phyloP scores from a whole-genome alignment of 2,888 invertebrate genomes.

The Eumacrocentrus americanus region DNA sequence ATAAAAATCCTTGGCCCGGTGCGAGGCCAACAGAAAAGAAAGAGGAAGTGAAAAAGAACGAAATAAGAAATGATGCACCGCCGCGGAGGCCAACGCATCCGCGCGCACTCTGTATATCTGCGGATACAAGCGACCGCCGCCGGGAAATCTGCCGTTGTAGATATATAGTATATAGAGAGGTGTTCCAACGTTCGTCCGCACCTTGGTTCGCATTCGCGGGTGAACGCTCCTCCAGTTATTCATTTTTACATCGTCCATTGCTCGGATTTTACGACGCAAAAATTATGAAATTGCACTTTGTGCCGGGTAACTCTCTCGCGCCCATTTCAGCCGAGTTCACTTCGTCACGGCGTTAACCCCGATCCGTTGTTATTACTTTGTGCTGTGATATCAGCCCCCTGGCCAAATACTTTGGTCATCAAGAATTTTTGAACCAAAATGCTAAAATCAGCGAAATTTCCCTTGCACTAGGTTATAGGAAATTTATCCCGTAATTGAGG shows the following conservation, averaged over 20 bases:
- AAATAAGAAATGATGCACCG: slow-evolving; percentile 22
- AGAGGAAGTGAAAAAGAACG: slow-evolving; percentile 21
- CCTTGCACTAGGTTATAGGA: too few species aligned
- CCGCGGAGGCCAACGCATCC: not conserved
- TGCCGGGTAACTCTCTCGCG: slow-evolving; percentile 27
- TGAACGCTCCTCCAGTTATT: slow-evolving; percentile 59
- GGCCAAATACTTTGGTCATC: too few species aligned
- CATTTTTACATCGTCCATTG: slow-evolving; percentile 60
- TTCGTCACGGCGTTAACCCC: slow-evolving; percentile 13
- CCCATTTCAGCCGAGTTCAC: not conserved
- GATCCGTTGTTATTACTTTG: not conserved
- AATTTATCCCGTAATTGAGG: not conserved
- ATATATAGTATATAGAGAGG: slow-evolving; percentile 12
- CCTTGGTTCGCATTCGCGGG: slow-evolving; percentile 45
- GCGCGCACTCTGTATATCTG: not conserved
- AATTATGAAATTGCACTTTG: slow-evolving; percentile 60
- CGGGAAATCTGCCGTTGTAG: not conserved
- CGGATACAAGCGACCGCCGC: not conserved
- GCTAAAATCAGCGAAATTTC: too few species aligned
- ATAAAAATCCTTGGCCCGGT: slow-evolving; percentile 54
- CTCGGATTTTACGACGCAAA: slow-evolving; percentile 60
- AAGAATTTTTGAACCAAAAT: too few species aligned
- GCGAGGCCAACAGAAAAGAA: slow-evolving; percentile 4
- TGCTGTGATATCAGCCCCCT: not conserved
- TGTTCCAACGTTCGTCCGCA: slow-evolving; percentile 33